Evolutionary conservation across 2,888 invertebrate species (phyloP).

Genomic region (Callyntrura guangdongensis): DNA sequence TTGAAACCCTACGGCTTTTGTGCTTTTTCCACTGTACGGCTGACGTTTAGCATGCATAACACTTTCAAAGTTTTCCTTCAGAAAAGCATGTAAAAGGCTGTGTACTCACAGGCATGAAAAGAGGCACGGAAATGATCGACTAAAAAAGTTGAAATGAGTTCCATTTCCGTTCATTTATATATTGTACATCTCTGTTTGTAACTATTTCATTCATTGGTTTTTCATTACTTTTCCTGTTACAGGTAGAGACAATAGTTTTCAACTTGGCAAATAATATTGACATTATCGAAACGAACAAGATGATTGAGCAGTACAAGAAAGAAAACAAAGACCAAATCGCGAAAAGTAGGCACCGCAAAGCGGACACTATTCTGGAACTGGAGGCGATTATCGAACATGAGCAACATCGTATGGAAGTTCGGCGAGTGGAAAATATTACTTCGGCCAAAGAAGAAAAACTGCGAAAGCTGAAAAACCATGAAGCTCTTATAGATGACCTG

Average conservation of each 20-base stretch:
- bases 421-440: constrained; percentile 91
- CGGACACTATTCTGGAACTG: constrained; percentile 93
- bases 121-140: no score
- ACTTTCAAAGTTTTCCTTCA: neutral
- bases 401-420: constrained; percentile 91
- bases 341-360: constrained; percentile 86
- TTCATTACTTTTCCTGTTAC: neutral
- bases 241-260: constrained; percentile 94
- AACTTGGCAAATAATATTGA: constrained; percentile 97
- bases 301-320: constrained; percentile 95
- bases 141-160: no score
- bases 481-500: constrained; percentile 97
- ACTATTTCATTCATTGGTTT: neutral
- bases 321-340: constrained; percentile 91
- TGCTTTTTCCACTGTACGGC: no score
- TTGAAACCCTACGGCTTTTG: neutral
- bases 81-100: neutral
- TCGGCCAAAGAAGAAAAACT: constrained; percentile 90
- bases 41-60: no score
- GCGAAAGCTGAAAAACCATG: constrained; percentile 94
- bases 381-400: constrained; percentile 94
- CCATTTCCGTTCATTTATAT: neutral
- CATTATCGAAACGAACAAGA: constrained; percentile 94
- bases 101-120: no score
- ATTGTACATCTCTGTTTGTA: neutral